A percentile compares a stretch with the other conserved stretches of the same genome.
phyloP scores from a whole-genome alignment of 2,888 invertebrate species.

The Tinea trinotella region DNA sequence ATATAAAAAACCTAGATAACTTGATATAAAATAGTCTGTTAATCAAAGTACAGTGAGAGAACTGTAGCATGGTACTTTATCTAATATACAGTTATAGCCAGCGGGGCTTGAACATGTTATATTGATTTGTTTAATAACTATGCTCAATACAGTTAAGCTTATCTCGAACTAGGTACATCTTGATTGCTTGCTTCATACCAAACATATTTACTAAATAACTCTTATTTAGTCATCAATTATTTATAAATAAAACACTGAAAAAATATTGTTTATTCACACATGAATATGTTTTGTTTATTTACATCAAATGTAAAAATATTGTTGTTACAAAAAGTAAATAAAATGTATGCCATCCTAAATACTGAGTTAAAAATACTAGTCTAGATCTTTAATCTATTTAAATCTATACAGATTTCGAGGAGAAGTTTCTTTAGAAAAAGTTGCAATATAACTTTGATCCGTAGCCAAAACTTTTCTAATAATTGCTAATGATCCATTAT shows the following conservation, averaged over 20 bases:
- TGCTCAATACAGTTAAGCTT: slow-evolving; percentile 8
- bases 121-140: slow-evolving; percentile 17
- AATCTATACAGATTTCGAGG: slow-evolving; percentile 1
- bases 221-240: neutral
- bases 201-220: neutral
- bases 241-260: neutral
- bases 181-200: neutral
- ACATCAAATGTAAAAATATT: neutral
- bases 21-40: neutral
- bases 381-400: neutral
- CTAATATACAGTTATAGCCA: slow-evolving; percentile 14
- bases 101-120: slow-evolving; percentile 18
- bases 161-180: neutral
- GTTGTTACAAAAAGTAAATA: neutral
- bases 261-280: neutral
- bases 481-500: slow-evolving; percentile 3
- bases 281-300: neutral
- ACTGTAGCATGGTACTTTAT: slow-evolving; percentile 13
- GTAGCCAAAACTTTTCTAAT: slow-evolving; percentile 6
- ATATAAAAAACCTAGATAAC: neutral
- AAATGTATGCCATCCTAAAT: neutral
- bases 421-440: neutral
- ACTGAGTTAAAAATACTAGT: neutral
- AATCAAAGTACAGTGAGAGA: neutral
- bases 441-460: slow-evolving; percentile 2